Base-by-base conservation (phyloP, 2,888 invertebrate genomes). In the Apomyelois bistriatella region DNA sequence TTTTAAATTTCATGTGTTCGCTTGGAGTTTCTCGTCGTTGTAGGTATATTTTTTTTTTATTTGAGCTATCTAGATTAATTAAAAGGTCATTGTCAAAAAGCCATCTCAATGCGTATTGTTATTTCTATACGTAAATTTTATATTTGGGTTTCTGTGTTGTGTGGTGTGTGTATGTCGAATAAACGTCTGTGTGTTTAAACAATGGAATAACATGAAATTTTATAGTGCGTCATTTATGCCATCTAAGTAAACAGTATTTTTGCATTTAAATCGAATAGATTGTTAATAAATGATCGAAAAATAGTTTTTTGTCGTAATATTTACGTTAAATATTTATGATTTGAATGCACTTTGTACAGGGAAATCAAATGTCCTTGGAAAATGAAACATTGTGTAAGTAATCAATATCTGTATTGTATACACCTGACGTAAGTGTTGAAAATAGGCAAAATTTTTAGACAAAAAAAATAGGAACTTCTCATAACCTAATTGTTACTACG, bases 201-300 rank as follows among this genome's bases (percentile, higher is more conserved):
- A 48, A 48, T 48, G 37, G 48, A 48, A 22, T 48, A 22, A 38
- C 37, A 22, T 17, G 9, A 15, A 28, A 32, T 38, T 28, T 13
- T 22, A 32, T 32, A 15, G 13, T 48, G 48, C 48, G 48, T 48
- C 48, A 48, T 48, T 10, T 9, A 47, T 37, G 37, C 37, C 37
- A 48, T 28, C 37, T 48, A 48, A 48, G 46, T 48, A 48, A 48
- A 48, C 38, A 48, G 3, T 48, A 38, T 10, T 28, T 48, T 48
- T 48, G 48, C 48, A 48, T 48, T 37, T 38, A 38, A 38, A 48
- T 38, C 32, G 46, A 35, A 15, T 22, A 22, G 22, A 22, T 22
- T 46, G 15, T 32, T 46, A 16, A 16, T 10, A 46, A 32, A 35
- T 32, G 16, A 15, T 46, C 30, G 32, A 1, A 43, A 30, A 30